A percentile compares a stretch with the other conserved stretches of the same genome.
These are phyloP conservation scores for Cheilosia vulpina DNA, from an alignment of 2,888 invertebrate genomes.

Conservation along the genomic window DNA sequence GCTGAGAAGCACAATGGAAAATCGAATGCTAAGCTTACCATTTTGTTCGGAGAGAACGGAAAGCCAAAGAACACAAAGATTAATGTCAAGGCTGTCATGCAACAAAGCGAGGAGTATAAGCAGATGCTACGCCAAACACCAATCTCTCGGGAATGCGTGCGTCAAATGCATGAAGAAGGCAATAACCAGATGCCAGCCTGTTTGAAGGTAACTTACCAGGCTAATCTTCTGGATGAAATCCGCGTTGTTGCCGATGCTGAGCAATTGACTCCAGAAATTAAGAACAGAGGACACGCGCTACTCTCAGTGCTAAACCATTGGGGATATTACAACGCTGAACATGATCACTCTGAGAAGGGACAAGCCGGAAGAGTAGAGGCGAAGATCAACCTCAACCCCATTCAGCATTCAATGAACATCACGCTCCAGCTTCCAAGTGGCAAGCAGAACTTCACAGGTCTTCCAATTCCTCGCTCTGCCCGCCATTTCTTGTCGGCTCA, in stretches of 20 bases:
- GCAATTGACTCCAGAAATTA: conserved; percentile 84
- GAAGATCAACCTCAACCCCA: conserved; percentile 83
- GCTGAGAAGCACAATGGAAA: conserved; percentile 85
- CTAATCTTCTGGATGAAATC: conserved; percentile 85
- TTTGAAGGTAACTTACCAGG: conserved; percentile 85
- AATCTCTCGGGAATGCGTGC: conserved; percentile 84
- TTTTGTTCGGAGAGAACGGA: conserved; percentile 85
- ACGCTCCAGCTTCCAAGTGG: conserved; percentile 83
- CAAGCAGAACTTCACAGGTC: conserved; percentile 83
- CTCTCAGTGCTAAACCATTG: conserved; percentile 84
- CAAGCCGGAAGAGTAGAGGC: conserved; percentile 84
- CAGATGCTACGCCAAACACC: conserved; percentile 84
- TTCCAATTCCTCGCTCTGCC: conserved; percentile 83
- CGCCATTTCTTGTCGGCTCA: conserved; percentile 84
- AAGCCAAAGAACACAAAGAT: conserved; percentile 80
- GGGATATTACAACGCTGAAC: conserved; percentile 84
- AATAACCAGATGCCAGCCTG: conserved; percentile 86
- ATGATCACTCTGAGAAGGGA: conserved; percentile 83
- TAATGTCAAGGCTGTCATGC: conserved; percentile 83
- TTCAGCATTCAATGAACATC: conserved; percentile 84
- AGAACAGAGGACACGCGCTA: conserved; percentile 84
- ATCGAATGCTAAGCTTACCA: conserved; percentile 84
- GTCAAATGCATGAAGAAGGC: conserved; percentile 83
- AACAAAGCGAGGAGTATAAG: conserved; percentile 84
- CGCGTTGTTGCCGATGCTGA: conserved; percentile 84